These are phyloP conservation scores for Delia radicum DNA, from an alignment of 1,140 invertebrate genomes.

Conservation along the genomic window DNA sequence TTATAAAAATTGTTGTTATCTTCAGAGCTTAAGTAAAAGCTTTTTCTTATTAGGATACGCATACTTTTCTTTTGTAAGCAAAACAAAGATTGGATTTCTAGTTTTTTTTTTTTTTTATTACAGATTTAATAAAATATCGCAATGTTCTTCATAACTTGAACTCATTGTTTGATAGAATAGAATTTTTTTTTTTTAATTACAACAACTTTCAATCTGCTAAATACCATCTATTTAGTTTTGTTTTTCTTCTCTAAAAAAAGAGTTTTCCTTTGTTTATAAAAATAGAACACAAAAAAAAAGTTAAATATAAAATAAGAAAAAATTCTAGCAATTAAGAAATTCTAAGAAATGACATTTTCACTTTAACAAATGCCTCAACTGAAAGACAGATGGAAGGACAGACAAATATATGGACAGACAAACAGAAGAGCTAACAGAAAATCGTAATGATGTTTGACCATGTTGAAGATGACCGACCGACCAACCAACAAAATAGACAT, in stretches of 20 bases:
- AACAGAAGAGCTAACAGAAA: background rate
- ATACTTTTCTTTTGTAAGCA: background rate
- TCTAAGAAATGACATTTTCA: constrained; percentile 32
- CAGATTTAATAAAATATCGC: background rate
- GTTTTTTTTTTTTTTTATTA: background rate
- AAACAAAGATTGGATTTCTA: background rate
- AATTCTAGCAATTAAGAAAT: constrained; percentile 31
- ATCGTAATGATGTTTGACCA: background rate
- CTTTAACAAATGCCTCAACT: constrained; percentile 16
- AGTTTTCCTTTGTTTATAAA: constrained; percentile 1
- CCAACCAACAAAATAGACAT: constrained; percentile 5
- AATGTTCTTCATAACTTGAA: background rate
- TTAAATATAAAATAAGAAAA: constrained; percentile 18
- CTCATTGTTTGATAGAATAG: constrained; percentile 10
- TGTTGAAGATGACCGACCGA: background rate
- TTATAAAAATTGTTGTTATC: too few relatives aligned
- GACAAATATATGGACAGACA: background rate
- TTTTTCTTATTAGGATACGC: background rate
- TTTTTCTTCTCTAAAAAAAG: background rate
- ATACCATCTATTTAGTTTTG: constrained; percentile 19
- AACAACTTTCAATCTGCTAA: constrained; percentile 29
- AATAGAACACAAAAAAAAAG: background rate
- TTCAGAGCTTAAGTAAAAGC: background rate
- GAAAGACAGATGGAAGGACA: background rate
- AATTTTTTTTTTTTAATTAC: constrained; percentile 31